Conservation (phyloP, 2,113 vertebrate genomes). For the Tragelaphus imberbis region DNA sequence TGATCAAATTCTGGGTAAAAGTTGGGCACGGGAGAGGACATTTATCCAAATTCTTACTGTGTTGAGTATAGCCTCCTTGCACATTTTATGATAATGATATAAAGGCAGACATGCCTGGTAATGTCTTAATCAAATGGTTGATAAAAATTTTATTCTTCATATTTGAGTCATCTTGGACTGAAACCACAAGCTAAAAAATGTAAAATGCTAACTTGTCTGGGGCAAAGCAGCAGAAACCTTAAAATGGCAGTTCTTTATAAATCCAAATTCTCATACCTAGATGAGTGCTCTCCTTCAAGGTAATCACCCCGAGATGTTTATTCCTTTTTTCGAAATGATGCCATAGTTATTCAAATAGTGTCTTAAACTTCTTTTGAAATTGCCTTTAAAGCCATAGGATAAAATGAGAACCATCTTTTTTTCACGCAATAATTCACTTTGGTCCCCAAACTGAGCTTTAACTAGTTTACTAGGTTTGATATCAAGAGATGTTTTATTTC, state of each 20-base stretch:
- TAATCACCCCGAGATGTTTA: neutral
- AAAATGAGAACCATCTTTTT: neutral
- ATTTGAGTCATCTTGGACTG: neutral
- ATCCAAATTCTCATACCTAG: neutral
- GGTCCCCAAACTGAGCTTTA: neutral
- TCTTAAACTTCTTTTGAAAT: neutral
- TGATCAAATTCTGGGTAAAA: neutral
- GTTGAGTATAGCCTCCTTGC: neutral
- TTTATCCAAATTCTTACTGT: neutral
- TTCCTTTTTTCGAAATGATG: neutral
- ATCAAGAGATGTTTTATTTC: neutral
- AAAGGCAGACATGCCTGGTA: neutral
- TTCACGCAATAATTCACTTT: neutral
- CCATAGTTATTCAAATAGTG: neutral
- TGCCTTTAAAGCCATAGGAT: neutral
- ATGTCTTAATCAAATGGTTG: neutral
- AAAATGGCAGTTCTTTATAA: conserved; percentile 10
- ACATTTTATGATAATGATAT: neutral
- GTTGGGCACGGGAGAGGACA: neutral
- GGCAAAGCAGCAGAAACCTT: neutral
- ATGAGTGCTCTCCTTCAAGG: neutral
- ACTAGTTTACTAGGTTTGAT: neutral
- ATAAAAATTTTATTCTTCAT: neutral
- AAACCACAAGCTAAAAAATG: neutral
- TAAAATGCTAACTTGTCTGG: neutral